Conservation (phyloP, 2,888 invertebrate genomes). For the Morpho deidamia region DNA sequence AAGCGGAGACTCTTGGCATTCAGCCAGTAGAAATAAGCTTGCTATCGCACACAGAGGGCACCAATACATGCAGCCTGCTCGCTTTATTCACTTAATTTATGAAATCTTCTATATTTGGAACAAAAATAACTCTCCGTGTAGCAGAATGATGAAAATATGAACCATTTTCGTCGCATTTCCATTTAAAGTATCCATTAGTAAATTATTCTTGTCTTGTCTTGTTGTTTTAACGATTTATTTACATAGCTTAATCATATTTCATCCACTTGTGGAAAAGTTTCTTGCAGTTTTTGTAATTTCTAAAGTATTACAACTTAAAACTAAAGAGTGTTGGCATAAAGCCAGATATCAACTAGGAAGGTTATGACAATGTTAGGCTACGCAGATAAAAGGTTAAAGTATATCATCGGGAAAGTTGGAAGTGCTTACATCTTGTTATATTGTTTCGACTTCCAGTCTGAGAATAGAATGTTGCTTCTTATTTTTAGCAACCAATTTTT, state of each 20-base stretch:
- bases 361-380: conserved; percentile 51
- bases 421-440: conserved; percentile 20
- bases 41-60: conserved; percentile 58
- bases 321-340: conserved; percentile 58
- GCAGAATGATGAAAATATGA: conserved; percentile 13
- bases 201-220: conserved; percentile 6
- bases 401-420: conserved; percentile 39
- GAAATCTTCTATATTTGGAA: conserved; percentile 27
- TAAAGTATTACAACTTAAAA: conserved; percentile 43
- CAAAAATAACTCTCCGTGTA: conserved; percentile 3
- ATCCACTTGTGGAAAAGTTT: conserved; percentile 9
- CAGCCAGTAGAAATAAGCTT: conserved; percentile 71
- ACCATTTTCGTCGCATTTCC: conserved; percentile 5
- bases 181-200: conserved; percentile 8
- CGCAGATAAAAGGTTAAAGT: conserved; percentile 49
- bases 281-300: conserved; percentile 28
- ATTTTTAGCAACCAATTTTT: background rate
- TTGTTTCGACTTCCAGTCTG: conserved; percentile 6
- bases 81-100: conserved; percentile 47
- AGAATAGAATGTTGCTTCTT: background rate
- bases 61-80: conserved; percentile 54
- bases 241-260: conserved; percentile 4
- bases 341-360: conserved; percentile 51
- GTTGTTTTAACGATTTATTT: conserved; percentile 3
- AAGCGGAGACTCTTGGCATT: conserved; percentile 59